phyloP scores from a whole-genome alignment of 2,113 vertebrate species.

The Grammomys surdaster region DNA sequence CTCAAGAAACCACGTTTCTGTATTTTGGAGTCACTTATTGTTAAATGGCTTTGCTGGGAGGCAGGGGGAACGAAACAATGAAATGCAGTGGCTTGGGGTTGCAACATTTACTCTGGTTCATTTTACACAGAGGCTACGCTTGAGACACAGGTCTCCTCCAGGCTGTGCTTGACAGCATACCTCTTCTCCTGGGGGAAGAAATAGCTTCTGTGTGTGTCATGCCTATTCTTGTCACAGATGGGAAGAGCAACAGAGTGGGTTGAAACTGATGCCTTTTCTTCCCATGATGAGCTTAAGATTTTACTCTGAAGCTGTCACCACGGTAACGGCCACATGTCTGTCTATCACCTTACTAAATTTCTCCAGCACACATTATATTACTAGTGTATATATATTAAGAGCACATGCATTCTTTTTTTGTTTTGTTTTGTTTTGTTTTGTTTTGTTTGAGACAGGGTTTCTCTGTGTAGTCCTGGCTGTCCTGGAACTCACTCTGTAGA shows the following conservation, averaged over 20 bases:
- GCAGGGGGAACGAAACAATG: background rate
- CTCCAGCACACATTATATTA: background rate
- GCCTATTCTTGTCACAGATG: constrained; percentile 27
- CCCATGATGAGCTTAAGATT: background rate
- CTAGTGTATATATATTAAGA: background rate
- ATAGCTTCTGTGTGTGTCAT: constrained; percentile 10
- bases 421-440: no score
- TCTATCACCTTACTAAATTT: background rate
- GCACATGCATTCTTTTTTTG: background rate
- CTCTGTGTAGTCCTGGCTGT: no score
- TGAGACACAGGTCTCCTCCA: background rate
- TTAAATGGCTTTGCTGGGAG: constrained; percentile 19
- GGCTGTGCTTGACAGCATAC: background rate
- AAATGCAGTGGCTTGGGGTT: constrained; percentile 36
- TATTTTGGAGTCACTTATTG: constrained; percentile 21
- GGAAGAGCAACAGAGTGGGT: constrained; percentile 21
- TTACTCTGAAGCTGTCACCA: background rate
- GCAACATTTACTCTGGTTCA: background rate
- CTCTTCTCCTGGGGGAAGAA: constrained; percentile 26
- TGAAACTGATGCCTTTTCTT: background rate
- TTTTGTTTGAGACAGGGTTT: no score
- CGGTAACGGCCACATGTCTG: background rate
- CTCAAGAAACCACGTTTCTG: background rate
- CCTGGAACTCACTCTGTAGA: no score
- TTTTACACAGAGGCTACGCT: background rate